Conservation (phyloP, 2,797 vertebrate genomes). For the Peromyscus attwateri region DNA sequence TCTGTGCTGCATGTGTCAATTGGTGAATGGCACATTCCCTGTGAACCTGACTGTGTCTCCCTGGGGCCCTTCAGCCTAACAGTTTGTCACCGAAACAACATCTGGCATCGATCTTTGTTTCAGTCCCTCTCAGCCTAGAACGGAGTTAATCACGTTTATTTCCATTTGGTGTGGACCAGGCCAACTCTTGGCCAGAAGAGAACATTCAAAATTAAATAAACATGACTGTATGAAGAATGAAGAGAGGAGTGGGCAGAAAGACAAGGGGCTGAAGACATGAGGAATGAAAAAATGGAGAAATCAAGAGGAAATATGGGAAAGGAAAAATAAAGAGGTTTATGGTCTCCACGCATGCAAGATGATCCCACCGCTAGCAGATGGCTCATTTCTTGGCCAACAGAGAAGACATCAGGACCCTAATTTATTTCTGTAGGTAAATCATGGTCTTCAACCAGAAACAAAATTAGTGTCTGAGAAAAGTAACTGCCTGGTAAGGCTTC, state of each 20-base stretch:
- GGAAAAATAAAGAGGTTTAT: neutral
- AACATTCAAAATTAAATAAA: constrained; percentile 13
- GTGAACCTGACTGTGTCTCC: neutral
- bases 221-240: neutral
- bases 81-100: neutral
- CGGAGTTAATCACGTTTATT: neutral
- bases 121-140: neutral
- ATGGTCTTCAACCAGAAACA: neutral
- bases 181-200: neutral
- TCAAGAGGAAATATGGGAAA: neutral
- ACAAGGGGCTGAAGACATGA: neutral
- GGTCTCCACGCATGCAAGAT: fast-evolving
- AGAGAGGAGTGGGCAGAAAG: neutral
- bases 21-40: fast-evolving
- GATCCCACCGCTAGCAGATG: neutral
- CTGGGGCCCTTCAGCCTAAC: neutral
- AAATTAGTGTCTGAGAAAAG: neutral
- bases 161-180: constrained; percentile 9
- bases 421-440: neutral
- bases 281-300: neutral
- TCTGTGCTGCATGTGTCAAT: fast-evolving
- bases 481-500: neutral
- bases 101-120: neutral
- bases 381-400: neutral
- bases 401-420: neutral